These are phyloP conservation scores for Lissonota sp. DNA, from an alignment of 2,888 invertebrate genomes.

Conservation along the genomic window DNA sequence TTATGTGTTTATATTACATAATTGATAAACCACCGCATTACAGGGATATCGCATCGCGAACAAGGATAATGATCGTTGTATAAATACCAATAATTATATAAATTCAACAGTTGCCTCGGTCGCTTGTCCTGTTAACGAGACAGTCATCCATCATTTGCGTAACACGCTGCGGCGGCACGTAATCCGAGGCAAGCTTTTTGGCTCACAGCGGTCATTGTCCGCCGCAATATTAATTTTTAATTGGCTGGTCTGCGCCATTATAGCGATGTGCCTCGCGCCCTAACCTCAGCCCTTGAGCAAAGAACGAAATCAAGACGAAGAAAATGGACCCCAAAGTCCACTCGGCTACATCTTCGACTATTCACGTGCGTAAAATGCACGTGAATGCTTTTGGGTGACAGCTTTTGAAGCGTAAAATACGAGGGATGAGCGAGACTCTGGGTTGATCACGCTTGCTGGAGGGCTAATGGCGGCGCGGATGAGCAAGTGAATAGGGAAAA, in stretches of 20 bases:
- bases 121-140: slow-evolving; percentile 56
- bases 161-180: slow-evolving; percentile 33
- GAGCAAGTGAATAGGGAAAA: slow-evolving; percentile 26
- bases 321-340: slow-evolving; percentile 2
- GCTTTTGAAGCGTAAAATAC: not conserved
- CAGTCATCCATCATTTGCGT: slow-evolving; percentile 50
- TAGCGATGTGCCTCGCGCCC: not conserved
- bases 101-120: slow-evolving; percentile 33
- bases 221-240: slow-evolving; percentile 52
- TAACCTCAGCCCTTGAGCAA: too few relatives aligned
- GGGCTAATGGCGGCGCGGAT: not conserved
- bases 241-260: slow-evolving; percentile 43
- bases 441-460: not conserved
- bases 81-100: slow-evolving; percentile 25
- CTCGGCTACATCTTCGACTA: not conserved
- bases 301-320: slow-evolving; percentile 4
- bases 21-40: too few relatives aligned
- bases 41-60: not conserved
- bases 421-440: not conserved
- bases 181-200: slow-evolving; percentile 17
- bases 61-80: slow-evolving; percentile 16
- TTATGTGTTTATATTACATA: too few relatives aligned
- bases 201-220: slow-evolving; percentile 29
- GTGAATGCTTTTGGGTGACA: not conserved
- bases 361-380: not conserved